These are phyloP conservation scores for Danaus plexippus DNA, from an alignment of 1,140 invertebrate species.

Conservation along the genomic window DNA sequence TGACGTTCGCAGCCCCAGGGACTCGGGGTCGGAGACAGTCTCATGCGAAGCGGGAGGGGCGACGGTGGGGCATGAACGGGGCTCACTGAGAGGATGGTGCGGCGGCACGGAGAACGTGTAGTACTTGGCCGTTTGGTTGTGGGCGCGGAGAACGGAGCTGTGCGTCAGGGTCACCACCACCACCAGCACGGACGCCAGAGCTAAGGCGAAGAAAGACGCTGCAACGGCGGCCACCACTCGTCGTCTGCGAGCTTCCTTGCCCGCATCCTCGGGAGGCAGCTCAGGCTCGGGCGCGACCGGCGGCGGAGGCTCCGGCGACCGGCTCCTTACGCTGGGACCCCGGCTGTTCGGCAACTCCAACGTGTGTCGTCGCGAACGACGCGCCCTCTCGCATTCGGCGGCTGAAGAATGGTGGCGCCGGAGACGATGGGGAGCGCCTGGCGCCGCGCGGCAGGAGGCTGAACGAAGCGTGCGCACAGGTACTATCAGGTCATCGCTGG, in stretches of 20 bases:
- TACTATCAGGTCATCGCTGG: constrained; percentile 64
- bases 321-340: constrained; percentile 54
- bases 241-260: constrained; percentile 74
- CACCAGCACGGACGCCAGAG: constrained; percentile 77
- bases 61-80: constrained; percentile 71
- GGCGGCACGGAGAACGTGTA: constrained; percentile 75
- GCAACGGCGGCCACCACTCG: constrained; percentile 77
- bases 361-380: constrained; percentile 54
- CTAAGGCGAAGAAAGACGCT: constrained; percentile 78
- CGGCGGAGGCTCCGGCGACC: constrained; percentile 51
- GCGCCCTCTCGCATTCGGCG: constrained; percentile 60
- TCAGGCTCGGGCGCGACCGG: constrained; percentile 50
- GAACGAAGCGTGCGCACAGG: constrained; percentile 61
- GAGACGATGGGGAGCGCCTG: constrained; percentile 57
- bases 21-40: constrained; percentile 67
- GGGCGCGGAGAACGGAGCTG: constrained; percentile 71
- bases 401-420: constrained; percentile 60
- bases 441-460: constrained; percentile 54
- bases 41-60: constrained; percentile 70
- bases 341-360: constrained; percentile 54
- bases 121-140: constrained; percentile 74
- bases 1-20: constrained; percentile 64
- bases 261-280: constrained; percentile 41
- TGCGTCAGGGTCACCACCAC: constrained; percentile 82
- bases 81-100: constrained; percentile 72